Evolutionary conservation across 2,113 vertebrate species (phyloP).

Genomic region (Sardina pilchardus): DNA sequence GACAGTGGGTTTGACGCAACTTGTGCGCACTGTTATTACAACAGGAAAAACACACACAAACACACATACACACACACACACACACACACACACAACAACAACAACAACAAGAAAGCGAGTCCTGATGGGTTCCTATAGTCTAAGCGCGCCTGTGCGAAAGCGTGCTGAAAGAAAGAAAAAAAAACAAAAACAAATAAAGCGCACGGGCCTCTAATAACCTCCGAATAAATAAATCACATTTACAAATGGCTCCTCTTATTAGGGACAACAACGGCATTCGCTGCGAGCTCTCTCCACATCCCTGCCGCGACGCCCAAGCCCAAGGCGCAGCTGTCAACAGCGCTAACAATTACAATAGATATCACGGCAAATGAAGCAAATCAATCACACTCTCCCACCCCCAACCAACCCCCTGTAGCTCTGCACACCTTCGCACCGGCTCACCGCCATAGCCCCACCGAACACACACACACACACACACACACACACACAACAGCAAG

Average conservation of each 20-base stretch:
- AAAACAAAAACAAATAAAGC: constrained; percentile 48
- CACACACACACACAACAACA: no score
- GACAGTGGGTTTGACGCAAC: constrained; percentile 19
- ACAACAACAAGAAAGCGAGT: constrained; percentile 59
- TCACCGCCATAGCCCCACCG: not conserved
- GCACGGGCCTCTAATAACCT: constrained; percentile 44
- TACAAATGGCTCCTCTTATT: constrained; percentile 59
- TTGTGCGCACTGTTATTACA: constrained; percentile 51
- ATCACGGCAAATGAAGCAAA: constrained; percentile 65
- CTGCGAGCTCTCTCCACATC: constrained; percentile 32
- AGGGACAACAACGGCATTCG: constrained; percentile 38
- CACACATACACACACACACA: no score
- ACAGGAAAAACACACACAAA: constrained; percentile 63
- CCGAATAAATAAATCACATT: constrained; percentile 54
- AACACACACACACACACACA: not conserved
- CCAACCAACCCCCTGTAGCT: constrained; percentile 13
- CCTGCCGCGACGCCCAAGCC: constrained; percentile 29
- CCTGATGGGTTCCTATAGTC: constrained; percentile 39
- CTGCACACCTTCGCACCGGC: not conserved
- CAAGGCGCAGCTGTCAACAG: constrained; percentile 55
- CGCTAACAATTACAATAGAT: constrained; percentile 60
- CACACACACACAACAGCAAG: constrained; percentile 22
- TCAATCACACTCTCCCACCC: constrained; percentile 59
- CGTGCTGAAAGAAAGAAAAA: no score
- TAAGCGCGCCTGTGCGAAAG: constrained; percentile 22